Evolutionary conservation across 2,888 invertebrate genomes (phyloP), one percentile per base, ranked within the genome.

Genomic region (Thera britannica): DNA sequence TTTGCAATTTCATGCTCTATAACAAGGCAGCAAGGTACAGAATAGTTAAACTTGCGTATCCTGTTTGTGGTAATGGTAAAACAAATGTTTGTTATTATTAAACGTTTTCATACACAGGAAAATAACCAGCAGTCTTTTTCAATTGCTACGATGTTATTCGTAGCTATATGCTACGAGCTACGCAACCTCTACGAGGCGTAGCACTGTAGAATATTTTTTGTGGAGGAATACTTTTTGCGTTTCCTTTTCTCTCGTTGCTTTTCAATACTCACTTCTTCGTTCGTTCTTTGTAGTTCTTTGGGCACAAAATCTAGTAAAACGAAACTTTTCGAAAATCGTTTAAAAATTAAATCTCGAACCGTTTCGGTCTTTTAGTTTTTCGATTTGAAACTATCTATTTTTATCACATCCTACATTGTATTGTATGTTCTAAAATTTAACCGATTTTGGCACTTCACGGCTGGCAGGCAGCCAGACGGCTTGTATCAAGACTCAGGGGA

Each of bases 391-490:
- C 35, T 6, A 35, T 58, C 9, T 61, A 60, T 58, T 66, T 61
- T 58, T 52, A 60, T 56, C 41, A 46, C 52, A 7, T 44, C 41
- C 34, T 9, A 23, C 12, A 65, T 55, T 64, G 63, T 44, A 61
- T 41, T 64, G 51, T 52, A 41, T 41, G 44, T 57, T 48, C 55
- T 56, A 61, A 67, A 71, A 70, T 63, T 67, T 63, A 68, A 72
- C 64, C 65, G 59, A 58, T 67, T 68, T 70, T 72, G 69, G 67
- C 67, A 67, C 54, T 70, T 56, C 62, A 46, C n/a, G 8, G 51
- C 67, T 70, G 70, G 70, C 70, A 65, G 34, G n/a, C 52, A 9
- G 64, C 67, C 70, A 70, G 65, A 62, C 38, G n/a, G 57, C 63
- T 36, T 54, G 41, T 70, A 67, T 70, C 70, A 59, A 62, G 52